phyloP scores from a whole-genome alignment of 2,113 vertebrate genomes.

The Pardalotus punctatus region DNA sequence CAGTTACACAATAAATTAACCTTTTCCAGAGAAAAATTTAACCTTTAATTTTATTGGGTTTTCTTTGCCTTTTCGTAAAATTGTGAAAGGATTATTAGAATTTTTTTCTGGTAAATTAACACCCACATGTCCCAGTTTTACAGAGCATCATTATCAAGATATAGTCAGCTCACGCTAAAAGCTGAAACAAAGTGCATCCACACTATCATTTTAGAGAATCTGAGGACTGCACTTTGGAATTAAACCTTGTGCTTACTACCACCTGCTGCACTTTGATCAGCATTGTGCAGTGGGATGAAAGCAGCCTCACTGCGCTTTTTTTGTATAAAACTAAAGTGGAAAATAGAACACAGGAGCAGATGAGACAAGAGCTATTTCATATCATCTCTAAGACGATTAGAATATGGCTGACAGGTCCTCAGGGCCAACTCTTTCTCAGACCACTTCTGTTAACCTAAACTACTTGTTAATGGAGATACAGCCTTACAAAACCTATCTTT shows the following conservation, averaged over 20 bases:
- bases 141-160: not conserved
- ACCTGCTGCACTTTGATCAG: not conserved
- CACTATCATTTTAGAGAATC: not conserved
- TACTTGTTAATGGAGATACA: not conserved
- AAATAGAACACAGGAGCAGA: not conserved
- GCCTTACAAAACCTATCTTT: not conserved
- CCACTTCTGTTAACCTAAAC: not conserved
- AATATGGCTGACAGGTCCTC: not conserved
- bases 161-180: not conserved
- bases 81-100: not conserved
- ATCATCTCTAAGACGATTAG: not conserved
- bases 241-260: not conserved
- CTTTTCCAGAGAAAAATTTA: not conserved
- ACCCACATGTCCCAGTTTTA: not conserved
- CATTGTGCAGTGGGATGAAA: not conserved
- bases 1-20: not conserved
- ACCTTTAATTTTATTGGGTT: not conserved
- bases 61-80: not conserved
- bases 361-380: not conserved
- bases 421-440: not conserved
- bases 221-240: not conserved
- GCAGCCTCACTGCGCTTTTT: not conserved
- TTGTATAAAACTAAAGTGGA: not conserved
- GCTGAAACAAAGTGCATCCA: not conserved
- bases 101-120: not conserved